phyloP scores from a whole-genome alignment of 2,888 invertebrate genomes.

The Petrolisthes cinctipes region DNA sequence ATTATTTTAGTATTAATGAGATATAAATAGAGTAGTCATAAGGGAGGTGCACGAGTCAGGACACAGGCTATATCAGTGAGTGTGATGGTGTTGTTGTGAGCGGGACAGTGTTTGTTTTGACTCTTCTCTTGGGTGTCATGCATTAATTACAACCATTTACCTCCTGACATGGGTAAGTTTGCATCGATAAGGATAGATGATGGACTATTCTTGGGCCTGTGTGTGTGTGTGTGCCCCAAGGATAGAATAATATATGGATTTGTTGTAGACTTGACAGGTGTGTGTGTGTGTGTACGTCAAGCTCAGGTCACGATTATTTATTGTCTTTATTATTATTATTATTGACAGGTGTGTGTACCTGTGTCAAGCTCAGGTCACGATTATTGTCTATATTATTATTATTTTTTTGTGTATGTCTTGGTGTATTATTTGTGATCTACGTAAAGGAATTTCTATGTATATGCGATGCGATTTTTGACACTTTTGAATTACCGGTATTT shows the following conservation, averaged over 20 bases:
- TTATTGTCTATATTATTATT: neutral
- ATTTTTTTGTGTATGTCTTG: too few species aligned
- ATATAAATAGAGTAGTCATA: neutral
- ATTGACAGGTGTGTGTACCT: conserved; percentile 33
- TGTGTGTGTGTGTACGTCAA: neutral
- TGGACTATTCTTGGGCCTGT: too few species aligned
- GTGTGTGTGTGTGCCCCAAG: neutral
- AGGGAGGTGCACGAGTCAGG: neutral
- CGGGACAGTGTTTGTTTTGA: neutral
- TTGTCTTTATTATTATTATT: neutral
- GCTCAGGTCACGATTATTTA: neutral
- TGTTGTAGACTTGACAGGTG: neutral
- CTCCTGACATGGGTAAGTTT: conserved; percentile 46
- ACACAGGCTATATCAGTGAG: conserved; percentile 34
- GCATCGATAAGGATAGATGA: neutral
- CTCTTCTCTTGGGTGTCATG: conserved; percentile 36
- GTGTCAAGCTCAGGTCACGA: conserved; percentile 10
- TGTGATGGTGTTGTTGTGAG: neutral
- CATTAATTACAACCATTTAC: conserved; percentile 25
- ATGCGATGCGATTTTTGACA: too few species aligned
- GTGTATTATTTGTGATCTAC: too few species aligned
- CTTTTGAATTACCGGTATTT: too few species aligned
- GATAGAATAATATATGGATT: neutral
- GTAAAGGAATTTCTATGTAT: too few species aligned
- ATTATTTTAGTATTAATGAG: neutral